Conservation (phyloP, 1,140 invertebrate species). For the Pseudomyrmex pallidus region DNA sequence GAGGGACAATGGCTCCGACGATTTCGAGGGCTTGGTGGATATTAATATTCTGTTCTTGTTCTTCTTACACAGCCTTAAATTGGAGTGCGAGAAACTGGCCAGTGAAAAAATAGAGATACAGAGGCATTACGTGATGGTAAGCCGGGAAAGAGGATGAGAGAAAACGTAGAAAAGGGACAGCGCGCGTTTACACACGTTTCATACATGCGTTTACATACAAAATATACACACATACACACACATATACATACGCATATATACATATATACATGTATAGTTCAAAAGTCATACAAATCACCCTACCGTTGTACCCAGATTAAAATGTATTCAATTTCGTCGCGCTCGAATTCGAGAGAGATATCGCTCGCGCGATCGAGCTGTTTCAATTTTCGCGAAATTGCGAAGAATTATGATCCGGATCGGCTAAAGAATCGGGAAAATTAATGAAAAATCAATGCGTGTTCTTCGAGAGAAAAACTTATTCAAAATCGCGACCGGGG, state of each 20-base stretch:
- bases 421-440: slow-evolving; percentile 32
- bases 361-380: slow-evolving; percentile 35
- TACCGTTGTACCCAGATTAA: slow-evolving; percentile 51
- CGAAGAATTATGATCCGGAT: slow-evolving; percentile 18
- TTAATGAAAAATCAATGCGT: slow-evolving; percentile 46
- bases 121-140: slow-evolving; percentile 99
- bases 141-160: slow-evolving; percentile 67
- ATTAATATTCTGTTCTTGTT: slow-evolving; percentile 79
- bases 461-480: neutral
- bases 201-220: slow-evolving; percentile 32
- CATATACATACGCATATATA: slow-evolving; percentile 31
- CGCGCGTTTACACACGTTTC: slow-evolving; percentile 30
- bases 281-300: slow-evolving; percentile 12
- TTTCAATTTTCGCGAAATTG: slow-evolving; percentile 59
- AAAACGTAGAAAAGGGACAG: slow-evolving; percentile 59
- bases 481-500: slow-evolving; percentile 1
- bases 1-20: slow-evolving; percentile 60
- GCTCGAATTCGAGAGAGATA: neutral
- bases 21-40: slow-evolving; percentile 68
- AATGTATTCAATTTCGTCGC: slow-evolving; percentile 23
- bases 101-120: slow-evolving; percentile 99
- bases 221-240: slow-evolving; percentile 13
- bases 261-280: neutral
- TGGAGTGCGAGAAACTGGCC: slow-evolving; percentile 97
- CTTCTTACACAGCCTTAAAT: slow-evolving; percentile 90